Percentiles rank a stretch among this genome's conserved stretches.
phyloP scores from a whole-genome alignment of 2,113 vertebrate genomes.

The Oncorhynchus keta region DNA sequence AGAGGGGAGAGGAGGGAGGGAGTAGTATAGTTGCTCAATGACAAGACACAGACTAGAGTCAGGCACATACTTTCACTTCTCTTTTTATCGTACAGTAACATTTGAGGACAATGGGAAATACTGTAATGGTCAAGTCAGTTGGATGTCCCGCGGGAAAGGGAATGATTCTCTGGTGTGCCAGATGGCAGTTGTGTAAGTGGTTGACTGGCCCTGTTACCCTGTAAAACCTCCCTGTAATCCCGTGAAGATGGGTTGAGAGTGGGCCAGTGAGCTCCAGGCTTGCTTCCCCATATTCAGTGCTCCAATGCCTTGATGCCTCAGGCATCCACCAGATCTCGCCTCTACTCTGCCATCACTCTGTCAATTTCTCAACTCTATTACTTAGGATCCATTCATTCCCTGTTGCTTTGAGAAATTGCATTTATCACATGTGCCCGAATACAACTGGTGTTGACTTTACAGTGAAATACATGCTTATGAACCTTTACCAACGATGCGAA shows the following conservation, averaged over 20 bases:
- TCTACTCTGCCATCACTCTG: background rate
- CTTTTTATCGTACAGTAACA: conserved; percentile 40
- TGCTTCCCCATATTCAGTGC: background rate
- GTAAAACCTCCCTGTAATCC: background rate
- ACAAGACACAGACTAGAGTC: conserved; percentile 25
- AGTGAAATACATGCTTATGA: too few relatives aligned
- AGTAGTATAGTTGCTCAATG: conserved; percentile 55
- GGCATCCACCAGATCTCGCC: too few relatives aligned
- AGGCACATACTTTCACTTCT: background rate
- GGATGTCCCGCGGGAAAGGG: conserved; percentile 7
- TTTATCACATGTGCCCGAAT: too few relatives aligned
- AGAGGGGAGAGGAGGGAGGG: conserved; percentile 48
- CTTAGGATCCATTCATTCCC: background rate
- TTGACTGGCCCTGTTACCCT: too few relatives aligned
- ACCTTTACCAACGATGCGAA: too few relatives aligned
- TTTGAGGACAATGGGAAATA: conserved; percentile 18
- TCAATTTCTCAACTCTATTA: background rate
- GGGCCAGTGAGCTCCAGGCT: background rate
- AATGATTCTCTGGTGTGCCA: background rate
- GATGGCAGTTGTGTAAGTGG: background rate
- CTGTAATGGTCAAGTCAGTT: conserved; percentile 13
- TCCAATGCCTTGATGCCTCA: background rate
- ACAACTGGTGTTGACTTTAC: too few relatives aligned
- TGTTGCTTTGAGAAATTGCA: background rate
- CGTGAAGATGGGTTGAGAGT: background rate